phyloP scores from a whole-genome alignment of 2,113 vertebrate genomes.

The Sceloporus tristichus region DNA sequence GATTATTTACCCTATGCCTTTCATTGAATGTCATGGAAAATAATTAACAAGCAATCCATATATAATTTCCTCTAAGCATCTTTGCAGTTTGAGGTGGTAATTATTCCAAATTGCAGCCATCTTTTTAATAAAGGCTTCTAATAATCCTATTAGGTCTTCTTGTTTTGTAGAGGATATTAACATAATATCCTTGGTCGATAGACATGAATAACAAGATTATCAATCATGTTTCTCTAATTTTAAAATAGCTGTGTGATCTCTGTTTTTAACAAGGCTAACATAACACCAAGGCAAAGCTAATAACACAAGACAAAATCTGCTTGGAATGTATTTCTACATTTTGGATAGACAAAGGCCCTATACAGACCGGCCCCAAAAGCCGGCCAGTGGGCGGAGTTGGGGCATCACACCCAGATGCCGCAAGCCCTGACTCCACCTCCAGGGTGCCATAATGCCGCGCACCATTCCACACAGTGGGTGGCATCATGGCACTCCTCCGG shows the following conservation, averaged over 20 bases:
- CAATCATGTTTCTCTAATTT: background rate
- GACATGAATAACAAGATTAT: slow-evolving; percentile 3
- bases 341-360: too few species aligned
- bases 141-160: slow-evolving; percentile 20
- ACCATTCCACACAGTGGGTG: too few species aligned
- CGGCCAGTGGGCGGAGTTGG: too few species aligned
- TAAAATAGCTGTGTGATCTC: background rate
- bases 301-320: too few species aligned
- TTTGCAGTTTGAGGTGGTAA: background rate
- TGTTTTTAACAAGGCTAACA: background rate
- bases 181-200: background rate
- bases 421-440: too few species aligned
- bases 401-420: too few species aligned
- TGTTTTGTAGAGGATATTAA: background rate
- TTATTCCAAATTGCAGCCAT: background rate
- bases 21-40: background rate
- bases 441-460: too few species aligned
- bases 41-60: background rate
- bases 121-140: background rate
- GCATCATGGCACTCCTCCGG: too few species aligned
- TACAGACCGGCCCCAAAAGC: too few species aligned
- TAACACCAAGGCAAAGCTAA: background rate
- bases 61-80: background rate
- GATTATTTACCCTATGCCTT: background rate
- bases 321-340: background rate